A percentile compares a stretch with the other conserved stretches of the same genome.
phyloP scores from a whole-genome alignment of 2,888 invertebrate species.

The Vesta saturnalis region DNA sequence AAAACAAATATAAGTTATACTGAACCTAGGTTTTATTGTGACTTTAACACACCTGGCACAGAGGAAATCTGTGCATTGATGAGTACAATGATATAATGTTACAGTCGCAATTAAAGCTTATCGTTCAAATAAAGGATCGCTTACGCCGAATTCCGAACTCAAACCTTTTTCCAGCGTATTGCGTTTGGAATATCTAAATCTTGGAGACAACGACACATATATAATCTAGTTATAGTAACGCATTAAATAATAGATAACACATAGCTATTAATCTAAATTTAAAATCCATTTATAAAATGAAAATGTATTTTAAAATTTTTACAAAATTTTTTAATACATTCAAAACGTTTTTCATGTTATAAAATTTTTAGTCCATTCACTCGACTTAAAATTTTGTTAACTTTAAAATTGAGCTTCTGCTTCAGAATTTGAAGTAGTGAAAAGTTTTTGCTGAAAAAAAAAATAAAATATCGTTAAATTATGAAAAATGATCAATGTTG shows the following conservation, averaged over 20 bases:
- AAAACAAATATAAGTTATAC: conserved; percentile 28
- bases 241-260: conserved; percentile 37
- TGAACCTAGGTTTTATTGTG: conserved; percentile 14
- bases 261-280: conserved; percentile 30
- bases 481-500: conserved; percentile 70
- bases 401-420: conserved; percentile 51
- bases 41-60: neutral
- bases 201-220: conserved; percentile 64
- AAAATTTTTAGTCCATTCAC: neutral
- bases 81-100: too few species aligned
- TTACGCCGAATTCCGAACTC: conserved; percentile 53
- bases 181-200: conserved; percentile 54
- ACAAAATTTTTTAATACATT: conserved; percentile 1
- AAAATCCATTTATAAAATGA: conserved; percentile 7
- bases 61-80: too few species aligned
- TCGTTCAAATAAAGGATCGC: conserved; percentile 44
- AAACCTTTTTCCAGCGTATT: conserved; percentile 51
- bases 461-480: conserved; percentile 68
- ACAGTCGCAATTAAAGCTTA: conserved; percentile 19
- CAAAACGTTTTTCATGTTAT: neutral
- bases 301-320: conserved; percentile 11
- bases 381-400: neutral
- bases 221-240: conserved; percentile 43
- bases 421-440: conserved; percentile 56
- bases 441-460: conserved; percentile 55